Evolutionary conservation across 2,113 vertebrate genomes (phyloP), one percentile per base, ranked within the genome.

Genomic region (Phaethon lepturus): DNA sequence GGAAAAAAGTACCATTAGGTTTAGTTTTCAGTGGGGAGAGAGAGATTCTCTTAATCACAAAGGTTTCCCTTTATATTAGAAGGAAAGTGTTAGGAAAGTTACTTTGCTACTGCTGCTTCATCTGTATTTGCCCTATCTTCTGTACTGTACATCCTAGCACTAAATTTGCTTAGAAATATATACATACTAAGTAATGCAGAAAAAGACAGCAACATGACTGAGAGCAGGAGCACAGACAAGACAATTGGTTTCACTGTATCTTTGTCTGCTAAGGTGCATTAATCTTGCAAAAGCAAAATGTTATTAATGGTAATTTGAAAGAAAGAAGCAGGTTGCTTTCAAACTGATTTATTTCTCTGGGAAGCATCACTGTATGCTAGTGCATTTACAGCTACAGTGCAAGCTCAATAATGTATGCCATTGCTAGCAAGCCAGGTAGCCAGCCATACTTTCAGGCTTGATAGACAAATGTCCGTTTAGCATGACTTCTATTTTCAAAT

Each of bases 221-320:
- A 94, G 93, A 81, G 64, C 83, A 87, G 71, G 45, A 89, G 52
- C 45, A 82, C 33, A 90, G 89, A 93, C 53, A 90, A 93, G 88
- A 84, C 93, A 95, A 85, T 93, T 95, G 89, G 42, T 91, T 95
- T 95, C 58, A 40, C 66, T 93, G 88, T 89, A 55, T 95, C 69
- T 90, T 79, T 92, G 73, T 88, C 94, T 88, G 56, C 74, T 89
- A 69, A 93, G 47, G 53, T 71, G 44, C 85, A 90, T 94, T 89
- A 89, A 93, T 94, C 88, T 96, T 96, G 68, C 67, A 94, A 87
- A 89, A 92, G 69, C 53, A 91, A 93, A 96, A 94, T 94, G 2
- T 88, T 96, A 86, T 95, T 95, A 96, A 96, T 63, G 71, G 92
- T 71, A 94, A 92, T 95, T 90, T 88, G 84, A 94, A 89, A 90